Conservation (phyloP, 2,888 invertebrate genomes). For the Mesochorus sp. region DNA sequence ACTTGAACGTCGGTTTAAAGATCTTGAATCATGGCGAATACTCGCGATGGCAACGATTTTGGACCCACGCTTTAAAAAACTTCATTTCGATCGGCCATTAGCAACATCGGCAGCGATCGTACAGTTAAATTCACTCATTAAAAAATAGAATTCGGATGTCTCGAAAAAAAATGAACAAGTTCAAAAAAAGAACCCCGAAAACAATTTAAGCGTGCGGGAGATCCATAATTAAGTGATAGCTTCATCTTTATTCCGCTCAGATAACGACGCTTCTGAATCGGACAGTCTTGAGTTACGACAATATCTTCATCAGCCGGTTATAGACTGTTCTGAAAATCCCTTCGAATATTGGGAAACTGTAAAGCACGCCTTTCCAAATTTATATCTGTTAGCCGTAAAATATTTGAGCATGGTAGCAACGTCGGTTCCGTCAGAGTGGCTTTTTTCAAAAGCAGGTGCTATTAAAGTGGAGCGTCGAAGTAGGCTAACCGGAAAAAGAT, state of each 20-base stretch:
- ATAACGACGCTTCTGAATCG: neutral
- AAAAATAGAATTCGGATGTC: neutral
- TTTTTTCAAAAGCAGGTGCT: conserved; percentile 55
- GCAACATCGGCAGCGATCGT: conserved; percentile 40
- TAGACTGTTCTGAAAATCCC: conserved; percentile 24
- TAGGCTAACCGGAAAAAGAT: conserved; percentile 27
- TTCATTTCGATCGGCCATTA: conserved; percentile 57
- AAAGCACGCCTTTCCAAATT: conserved; percentile 44
- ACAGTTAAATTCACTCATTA: conserved; percentile 24
- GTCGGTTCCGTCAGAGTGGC: conserved; percentile 56
- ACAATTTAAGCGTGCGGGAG: conserved; percentile 23
- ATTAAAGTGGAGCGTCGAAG: conserved; percentile 48
- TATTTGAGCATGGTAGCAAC: conserved; percentile 48
- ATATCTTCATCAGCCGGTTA: conserved; percentile 33
- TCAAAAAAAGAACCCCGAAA: neutral
- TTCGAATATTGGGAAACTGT: conserved; percentile 49
- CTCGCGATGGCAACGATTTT: conserved; percentile 54
- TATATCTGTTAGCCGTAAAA: conserved; percentile 40
- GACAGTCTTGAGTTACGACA: conserved; percentile 19
- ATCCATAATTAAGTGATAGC: conserved; percentile 37
- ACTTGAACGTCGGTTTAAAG: conserved; percentile 8
- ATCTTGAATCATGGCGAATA: conserved; percentile 23
- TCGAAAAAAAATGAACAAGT: neutral
- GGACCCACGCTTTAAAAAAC: conserved; percentile 63
- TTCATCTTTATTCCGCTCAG: neutral